phyloP scores from a whole-genome alignment of 2,888 invertebrate species.

The Chydorus sphaericus region DNA sequence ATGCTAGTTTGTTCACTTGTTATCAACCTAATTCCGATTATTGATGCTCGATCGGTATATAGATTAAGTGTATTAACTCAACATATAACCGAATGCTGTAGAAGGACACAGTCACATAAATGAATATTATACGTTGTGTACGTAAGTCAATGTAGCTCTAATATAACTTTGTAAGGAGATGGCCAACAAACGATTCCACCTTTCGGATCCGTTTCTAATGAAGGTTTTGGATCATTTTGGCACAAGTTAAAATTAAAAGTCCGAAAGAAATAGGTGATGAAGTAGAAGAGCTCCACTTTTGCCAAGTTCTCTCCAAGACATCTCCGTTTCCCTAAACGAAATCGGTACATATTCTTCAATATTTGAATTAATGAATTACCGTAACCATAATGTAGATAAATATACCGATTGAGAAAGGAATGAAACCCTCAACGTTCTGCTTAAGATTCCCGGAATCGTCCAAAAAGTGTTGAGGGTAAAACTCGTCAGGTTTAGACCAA shows the following conservation, averaged over 20 bases:
- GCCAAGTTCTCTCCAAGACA: no score
- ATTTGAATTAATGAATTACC: background rate
- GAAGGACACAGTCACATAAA: no score
- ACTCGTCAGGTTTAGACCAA: conserved; percentile 9
- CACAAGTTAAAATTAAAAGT: background rate
- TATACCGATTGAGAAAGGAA: conserved; percentile 4
- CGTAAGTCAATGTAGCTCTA: background rate
- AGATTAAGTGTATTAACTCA: no score
- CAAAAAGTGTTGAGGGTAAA: conserved; percentile 9
- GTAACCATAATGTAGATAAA: no score
- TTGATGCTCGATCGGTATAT: no score
- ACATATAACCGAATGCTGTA: no score
- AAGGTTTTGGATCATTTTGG: background rate
- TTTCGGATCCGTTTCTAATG: background rate
- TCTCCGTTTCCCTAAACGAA: background rate
- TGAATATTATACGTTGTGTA: no score
- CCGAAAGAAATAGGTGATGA: conserved; percentile 1
- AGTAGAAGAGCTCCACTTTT: background rate
- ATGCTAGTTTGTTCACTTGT: no score
- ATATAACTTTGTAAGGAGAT: conserved; percentile 4
- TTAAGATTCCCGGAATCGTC: background rate
- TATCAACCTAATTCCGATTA: no score
- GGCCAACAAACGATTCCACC: background rate
- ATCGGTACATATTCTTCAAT: background rate
- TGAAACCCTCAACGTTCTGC: background rate